A percentile compares a stretch with the other conserved stretches of the same genome.
These are phyloP conservation scores for Ara ararauna DNA, from an alignment of 2,797 vertebrate genomes.

Conservation along the genomic window DNA sequence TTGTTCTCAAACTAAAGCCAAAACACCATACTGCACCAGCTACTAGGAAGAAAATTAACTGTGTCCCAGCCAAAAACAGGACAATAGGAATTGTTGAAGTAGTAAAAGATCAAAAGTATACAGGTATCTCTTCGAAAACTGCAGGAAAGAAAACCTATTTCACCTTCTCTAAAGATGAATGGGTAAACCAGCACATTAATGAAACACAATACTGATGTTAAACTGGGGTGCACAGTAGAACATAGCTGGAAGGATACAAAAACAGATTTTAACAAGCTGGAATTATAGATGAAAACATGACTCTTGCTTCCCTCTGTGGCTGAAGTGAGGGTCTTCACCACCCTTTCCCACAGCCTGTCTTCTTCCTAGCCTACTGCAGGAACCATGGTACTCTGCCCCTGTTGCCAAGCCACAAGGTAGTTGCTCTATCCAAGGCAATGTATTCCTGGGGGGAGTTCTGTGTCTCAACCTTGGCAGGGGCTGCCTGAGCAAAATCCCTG, in stretches of 20 bases:
- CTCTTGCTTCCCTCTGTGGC: neutral
- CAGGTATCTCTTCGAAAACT: neutral
- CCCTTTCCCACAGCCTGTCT: neutral
- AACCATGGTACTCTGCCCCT: neutral
- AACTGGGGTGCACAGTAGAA: neutral
- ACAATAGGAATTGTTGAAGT: neutral
- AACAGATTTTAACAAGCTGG: neutral
- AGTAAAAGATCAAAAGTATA: neutral
- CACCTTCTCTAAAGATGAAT: neutral
- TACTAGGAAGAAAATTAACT: neutral
- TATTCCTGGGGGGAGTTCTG: neutral
- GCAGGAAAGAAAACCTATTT: neutral
- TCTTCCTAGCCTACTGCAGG: neutral
- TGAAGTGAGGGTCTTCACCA: neutral
- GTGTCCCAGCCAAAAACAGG: neutral
- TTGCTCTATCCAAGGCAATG: neutral
- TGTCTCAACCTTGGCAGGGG: constrained; percentile 39
- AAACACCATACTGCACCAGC: neutral
- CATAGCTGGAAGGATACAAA: neutral
- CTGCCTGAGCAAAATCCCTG: constrained; percentile 44
- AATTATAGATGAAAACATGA: neutral
- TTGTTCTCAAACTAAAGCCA: neutral
- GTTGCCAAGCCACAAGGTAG: neutral
- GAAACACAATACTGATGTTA: neutral
- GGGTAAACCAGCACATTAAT: neutral